These are phyloP conservation scores for Ursus arctos DNA, from an alignment of 2,113 vertebrate genomes.

Conservation along the genomic window DNA sequence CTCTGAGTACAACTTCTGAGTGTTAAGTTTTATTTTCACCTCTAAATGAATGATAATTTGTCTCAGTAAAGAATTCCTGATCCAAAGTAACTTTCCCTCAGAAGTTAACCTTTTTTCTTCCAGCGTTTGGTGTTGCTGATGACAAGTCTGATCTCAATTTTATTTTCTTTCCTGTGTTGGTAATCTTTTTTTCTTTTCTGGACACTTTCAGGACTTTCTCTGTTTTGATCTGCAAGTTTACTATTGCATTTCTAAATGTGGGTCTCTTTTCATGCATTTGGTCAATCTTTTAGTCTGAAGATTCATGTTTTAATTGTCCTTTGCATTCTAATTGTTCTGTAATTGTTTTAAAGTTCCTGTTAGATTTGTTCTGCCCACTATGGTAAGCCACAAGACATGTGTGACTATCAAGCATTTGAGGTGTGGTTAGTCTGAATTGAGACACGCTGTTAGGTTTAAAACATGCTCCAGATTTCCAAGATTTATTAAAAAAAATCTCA, in stretches of 20 bases:
- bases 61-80: background rate
- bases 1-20: background rate
- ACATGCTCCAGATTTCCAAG: background rate
- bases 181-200: background rate
- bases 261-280: background rate
- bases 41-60: background rate
- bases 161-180: background rate
- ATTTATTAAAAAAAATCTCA: background rate
- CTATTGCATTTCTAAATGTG: background rate
- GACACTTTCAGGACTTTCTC: background rate
- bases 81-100: background rate
- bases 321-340: background rate
- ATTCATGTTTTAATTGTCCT: background rate
- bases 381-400: background rate
- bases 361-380: fast-evolving
- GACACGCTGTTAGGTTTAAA: background rate
- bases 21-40: background rate
- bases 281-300: background rate
- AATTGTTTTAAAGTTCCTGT: background rate
- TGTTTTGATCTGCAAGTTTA: background rate
- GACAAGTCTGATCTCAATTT: background rate
- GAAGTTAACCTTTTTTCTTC: background rate
- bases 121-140: fast-evolving
- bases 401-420: fast-evolving
- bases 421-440: background rate